These are phyloP conservation scores for Antheraea yamamai DNA, from an alignment of 2,888 invertebrate genomes.

Conservation along the genomic window DNA sequence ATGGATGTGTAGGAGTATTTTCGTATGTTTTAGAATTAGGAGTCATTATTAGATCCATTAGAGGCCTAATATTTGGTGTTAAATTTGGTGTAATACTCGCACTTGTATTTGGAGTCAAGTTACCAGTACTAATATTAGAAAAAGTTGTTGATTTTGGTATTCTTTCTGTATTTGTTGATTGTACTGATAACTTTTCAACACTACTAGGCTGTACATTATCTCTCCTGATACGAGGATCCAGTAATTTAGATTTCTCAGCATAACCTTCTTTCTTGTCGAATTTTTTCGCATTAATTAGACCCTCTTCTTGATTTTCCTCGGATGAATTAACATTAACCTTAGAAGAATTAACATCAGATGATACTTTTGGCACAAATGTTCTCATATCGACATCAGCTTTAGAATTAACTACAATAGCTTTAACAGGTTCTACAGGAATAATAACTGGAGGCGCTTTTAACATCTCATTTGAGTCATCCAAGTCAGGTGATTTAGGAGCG, in stretches of 20 bases:
- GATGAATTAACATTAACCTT: slow-evolving; percentile 19
- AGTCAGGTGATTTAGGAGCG: slow-evolving; percentile 71
- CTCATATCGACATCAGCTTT: slow-evolving; percentile 70
- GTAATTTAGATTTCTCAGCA: slow-evolving; percentile 26
- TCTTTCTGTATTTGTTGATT: slow-evolving; percentile 39
- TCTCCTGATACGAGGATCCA: slow-evolving; percentile 60
- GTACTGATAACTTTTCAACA: slow-evolving; percentile 42
- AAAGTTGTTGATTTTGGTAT: slow-evolving; percentile 33
- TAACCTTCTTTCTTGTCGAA: slow-evolving; percentile 20
- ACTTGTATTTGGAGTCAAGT: slow-evolving; percentile 33
- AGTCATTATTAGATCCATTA: slow-evolving; percentile 32
- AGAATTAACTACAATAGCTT: slow-evolving; percentile 37
- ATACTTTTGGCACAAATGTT: slow-evolving; percentile 40
- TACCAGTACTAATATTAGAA: slow-evolving; percentile 34
- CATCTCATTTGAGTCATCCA: slow-evolving; percentile 45
- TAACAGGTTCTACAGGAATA: slow-evolving; percentile 68
- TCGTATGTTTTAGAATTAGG: slow-evolving; percentile 48
- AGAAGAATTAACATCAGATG: slow-evolving; percentile 26
- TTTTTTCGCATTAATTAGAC: slow-evolving; percentile 1
- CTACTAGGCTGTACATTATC: slow-evolving; percentile 40
- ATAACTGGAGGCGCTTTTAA: slow-evolving; percentile 58
- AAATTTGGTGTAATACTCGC: slow-evolving; percentile 34
- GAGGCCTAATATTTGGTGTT: slow-evolving; percentile 32
- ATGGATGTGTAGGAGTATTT: slow-evolving; percentile 50
- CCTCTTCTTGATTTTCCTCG: slow-evolving; percentile 4